Percentiles rank a stretch among this genome's conserved stretches.
Evolutionary conservation across 2,888 invertebrate species (phyloP).

Genomic region (Acleris cristana): DNA sequence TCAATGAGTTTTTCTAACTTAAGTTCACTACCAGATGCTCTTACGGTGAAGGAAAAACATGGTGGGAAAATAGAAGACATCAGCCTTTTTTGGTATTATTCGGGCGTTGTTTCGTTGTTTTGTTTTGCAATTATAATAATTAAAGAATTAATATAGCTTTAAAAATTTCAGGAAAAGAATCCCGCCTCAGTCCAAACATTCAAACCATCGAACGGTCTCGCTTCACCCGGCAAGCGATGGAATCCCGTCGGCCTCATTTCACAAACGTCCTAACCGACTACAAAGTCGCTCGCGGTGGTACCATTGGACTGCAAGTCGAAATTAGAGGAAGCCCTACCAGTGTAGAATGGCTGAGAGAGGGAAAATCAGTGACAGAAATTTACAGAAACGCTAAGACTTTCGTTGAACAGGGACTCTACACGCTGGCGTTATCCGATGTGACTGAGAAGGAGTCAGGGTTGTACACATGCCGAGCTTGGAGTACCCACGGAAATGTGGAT

Average conservation of each 20-base stretch:
- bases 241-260: slow-evolving; percentile 87
- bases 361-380: slow-evolving; percentile 80
- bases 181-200: slow-evolving; percentile 60
- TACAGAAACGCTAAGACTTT: slow-evolving; percentile 87
- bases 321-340: slow-evolving; percentile 88
- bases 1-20: too few relatives aligned
- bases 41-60: too few relatives aligned
- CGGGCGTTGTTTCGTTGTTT: neutral
- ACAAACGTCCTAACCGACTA: slow-evolving; percentile 87
- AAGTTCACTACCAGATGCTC: too few relatives aligned
- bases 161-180: slow-evolving; percentile 61
- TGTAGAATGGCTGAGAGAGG: slow-evolving; percentile 90
- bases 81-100: too few relatives aligned
- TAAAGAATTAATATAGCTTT: neutral
- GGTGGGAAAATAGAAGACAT: too few relatives aligned
- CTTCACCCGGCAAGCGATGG: slow-evolving; percentile 64
- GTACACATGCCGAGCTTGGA: slow-evolving; percentile 90
- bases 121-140: too few relatives aligned
- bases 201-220: slow-evolving; percentile 63
- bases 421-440: slow-evolving; percentile 88
- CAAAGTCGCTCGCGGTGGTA: slow-evolving; percentile 89
- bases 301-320: slow-evolving; percentile 92
- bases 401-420: slow-evolving; percentile 87
- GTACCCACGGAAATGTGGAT: slow-evolving; percentile 88
- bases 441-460: slow-evolving; percentile 89